Evolutionary conservation across 2,113 vertebrate species (phyloP), one percentile per base, ranked within the genome.

Genomic region (Callionymus lyra): DNA sequence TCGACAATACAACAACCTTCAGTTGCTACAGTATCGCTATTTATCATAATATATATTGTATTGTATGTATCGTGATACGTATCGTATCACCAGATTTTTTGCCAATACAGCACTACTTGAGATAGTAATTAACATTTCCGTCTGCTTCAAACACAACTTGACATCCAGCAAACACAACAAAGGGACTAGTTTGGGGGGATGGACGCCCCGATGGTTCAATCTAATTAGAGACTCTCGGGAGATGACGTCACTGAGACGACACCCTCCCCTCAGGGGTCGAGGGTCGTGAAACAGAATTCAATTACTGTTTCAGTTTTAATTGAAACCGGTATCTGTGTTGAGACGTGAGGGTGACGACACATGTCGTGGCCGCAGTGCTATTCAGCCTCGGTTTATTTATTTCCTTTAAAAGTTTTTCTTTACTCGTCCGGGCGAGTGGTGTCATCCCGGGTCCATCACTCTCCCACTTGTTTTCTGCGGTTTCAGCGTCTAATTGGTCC

Each of bases 181-280:
- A 47, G 21, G 12, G 19, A 34, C 50, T 49, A 38, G 57, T 53
- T 42, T 32, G 31, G 51, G 52, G 36, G 44, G 19, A 36, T 27
- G 16, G 21, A 27, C 19, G 50, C 47, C 19, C 53, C 49, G 41
- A 43, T 14, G 43, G 35, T 60, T 49, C 71, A 74, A 53, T 79
- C 47, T 72, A 80, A 82, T 82, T 79, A 82, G 47, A 79, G 71
- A 62, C 71, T 73, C 66, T 27, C 41, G 50, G 49, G 64, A 68
- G 59, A 75, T 75, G 66, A 80, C 66, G 53, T 79, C 71, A 79
- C 41, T 42, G 41, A 45, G 57, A 47, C 50, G 54, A 61, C 47
- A 56, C 70, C 73, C 50, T 27, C 21, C 21, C 21, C 21, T 27
- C 4, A 27, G 21, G n/a, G 21, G 21, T 27, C 21, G 21, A 4